These are phyloP conservation scores for Chloroclystis v-ata DNA, from an alignment of 2,888 invertebrate genomes.

Conservation along the genomic window DNA sequence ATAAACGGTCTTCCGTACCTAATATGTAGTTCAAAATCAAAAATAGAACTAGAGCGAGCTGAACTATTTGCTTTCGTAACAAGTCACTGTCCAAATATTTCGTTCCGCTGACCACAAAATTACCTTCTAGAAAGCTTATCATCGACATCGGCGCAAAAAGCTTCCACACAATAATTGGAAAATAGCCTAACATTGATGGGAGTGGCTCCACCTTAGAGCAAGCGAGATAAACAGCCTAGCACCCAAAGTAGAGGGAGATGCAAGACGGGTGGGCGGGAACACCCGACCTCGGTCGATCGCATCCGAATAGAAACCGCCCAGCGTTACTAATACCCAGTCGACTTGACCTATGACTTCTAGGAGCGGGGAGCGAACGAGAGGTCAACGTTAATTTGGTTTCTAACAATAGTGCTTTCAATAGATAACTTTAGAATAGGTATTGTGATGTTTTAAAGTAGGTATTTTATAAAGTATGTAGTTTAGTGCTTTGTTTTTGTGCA, in stretches of 20 bases:
- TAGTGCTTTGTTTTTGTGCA: no score
- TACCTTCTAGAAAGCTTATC: constrained; percentile 67
- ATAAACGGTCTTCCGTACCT: no score
- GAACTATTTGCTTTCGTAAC: neutral
- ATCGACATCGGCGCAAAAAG: constrained; percentile 65
- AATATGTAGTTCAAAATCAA: no score
- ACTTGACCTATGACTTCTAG: constrained; percentile 45
- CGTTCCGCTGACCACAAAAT: constrained; percentile 42
- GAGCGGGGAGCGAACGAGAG: constrained; percentile 28
- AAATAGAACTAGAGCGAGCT: no score
- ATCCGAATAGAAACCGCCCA: constrained; percentile 69
- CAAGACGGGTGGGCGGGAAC: constrained; percentile 56
- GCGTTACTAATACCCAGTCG: constrained; percentile 43
- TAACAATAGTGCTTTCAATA: constrained; percentile 42
- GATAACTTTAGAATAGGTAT: no score
- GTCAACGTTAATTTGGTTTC: constrained; percentile 34
- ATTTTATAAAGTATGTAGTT: no score
- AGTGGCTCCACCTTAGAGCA: constrained; percentile 47
- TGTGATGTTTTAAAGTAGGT: no score
- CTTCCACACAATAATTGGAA: constrained; percentile 71
- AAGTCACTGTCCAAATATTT: constrained; percentile 28
- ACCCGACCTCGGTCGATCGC: constrained; percentile 56
- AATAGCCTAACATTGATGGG: constrained; percentile 62
- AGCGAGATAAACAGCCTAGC: constrained; percentile 45
- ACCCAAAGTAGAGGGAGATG: constrained; percentile 41